phyloP scores from a whole-genome alignment of 2,888 invertebrate genomes.

The Thera britannica region DNA sequence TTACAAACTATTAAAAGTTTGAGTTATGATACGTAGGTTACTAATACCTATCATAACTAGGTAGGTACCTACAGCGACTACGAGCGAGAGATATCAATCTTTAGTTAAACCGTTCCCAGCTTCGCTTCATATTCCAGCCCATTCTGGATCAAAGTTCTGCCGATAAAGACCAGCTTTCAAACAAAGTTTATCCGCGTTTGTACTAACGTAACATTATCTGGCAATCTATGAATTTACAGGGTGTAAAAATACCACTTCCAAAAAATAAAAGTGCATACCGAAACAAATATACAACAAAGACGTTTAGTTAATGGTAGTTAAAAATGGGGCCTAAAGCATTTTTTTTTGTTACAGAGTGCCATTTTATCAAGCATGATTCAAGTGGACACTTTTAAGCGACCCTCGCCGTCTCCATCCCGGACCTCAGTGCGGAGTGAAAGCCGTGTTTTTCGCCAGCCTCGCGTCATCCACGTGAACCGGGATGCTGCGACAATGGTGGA shows the following conservation, averaged over 20 bases:
- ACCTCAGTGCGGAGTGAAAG: conserved; percentile 78
- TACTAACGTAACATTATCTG: conserved; percentile 35
- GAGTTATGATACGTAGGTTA: conserved; percentile 23
- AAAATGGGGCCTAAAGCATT: neutral
- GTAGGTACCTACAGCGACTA: conserved; percentile 2
- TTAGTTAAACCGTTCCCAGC: conserved; percentile 42
- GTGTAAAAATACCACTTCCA: neutral
- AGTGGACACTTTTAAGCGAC: conserved; percentile 73
- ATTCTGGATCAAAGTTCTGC: conserved; percentile 41
- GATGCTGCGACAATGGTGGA: conserved; percentile 82
- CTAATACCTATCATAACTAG: too few species aligned
- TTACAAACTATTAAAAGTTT: conserved; percentile 32
- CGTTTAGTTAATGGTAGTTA: neutral
- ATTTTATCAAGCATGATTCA: conserved; percentile 67
- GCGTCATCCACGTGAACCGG: conserved; percentile 80
- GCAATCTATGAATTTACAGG: conserved; percentile 19
- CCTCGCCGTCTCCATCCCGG: conserved; percentile 80
- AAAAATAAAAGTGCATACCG: neutral
- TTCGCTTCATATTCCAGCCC: conserved; percentile 37
- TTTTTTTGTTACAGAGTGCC: conserved; percentile 27
- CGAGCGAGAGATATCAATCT: conserved; percentile 40
- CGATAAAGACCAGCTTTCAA: conserved; percentile 40
- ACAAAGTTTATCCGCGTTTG: conserved; percentile 38
- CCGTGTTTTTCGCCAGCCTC: conserved; percentile 74
- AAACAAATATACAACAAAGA: too few species aligned